These are phyloP conservation scores for Danionella dracula DNA, from an alignment of 2,797 vertebrate genomes.

Conservation along the genomic window DNA sequence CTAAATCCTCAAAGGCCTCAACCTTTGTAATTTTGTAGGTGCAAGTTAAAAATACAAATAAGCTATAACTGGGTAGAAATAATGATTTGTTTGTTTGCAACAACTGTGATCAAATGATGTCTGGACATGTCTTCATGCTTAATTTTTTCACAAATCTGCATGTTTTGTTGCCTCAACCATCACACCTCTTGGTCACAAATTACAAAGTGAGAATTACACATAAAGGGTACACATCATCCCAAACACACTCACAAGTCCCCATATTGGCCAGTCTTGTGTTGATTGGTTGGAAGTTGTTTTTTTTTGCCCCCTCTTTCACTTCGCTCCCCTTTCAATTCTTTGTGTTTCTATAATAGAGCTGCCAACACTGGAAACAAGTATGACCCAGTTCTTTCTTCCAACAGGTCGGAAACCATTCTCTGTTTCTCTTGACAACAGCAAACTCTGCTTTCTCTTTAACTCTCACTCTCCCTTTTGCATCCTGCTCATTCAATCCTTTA, in stretches of 20 bases:
- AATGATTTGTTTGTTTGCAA: too few relatives aligned
- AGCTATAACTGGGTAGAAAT: too few relatives aligned
- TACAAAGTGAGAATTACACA: constrained; percentile 36
- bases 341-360: constrained; percentile 40
- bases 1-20: background rate
- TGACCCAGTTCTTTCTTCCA: constrained; percentile 42
- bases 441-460: constrained; percentile 9
- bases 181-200: constrained; percentile 37
- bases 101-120: background rate
- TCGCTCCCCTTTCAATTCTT: background rate
- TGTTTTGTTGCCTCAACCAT: constrained; percentile 28
- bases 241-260: constrained; percentile 17
- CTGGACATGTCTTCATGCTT: background rate
- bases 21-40: background rate
- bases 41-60: background rate
- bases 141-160: constrained; percentile 11
- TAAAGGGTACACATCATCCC: constrained; percentile 14
- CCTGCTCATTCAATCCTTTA: constrained; percentile 36
- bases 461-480: background rate
- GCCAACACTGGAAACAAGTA: constrained; percentile 30
- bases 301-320: background rate
- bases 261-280: constrained; percentile 21
- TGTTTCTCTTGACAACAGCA: constrained; percentile 29
- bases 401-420: constrained; percentile 38
- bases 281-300: constrained; percentile 38